Evolutionary conservation across 2,888 invertebrate genomes (phyloP).

Genomic region (Tenthredo amoena): DNA sequence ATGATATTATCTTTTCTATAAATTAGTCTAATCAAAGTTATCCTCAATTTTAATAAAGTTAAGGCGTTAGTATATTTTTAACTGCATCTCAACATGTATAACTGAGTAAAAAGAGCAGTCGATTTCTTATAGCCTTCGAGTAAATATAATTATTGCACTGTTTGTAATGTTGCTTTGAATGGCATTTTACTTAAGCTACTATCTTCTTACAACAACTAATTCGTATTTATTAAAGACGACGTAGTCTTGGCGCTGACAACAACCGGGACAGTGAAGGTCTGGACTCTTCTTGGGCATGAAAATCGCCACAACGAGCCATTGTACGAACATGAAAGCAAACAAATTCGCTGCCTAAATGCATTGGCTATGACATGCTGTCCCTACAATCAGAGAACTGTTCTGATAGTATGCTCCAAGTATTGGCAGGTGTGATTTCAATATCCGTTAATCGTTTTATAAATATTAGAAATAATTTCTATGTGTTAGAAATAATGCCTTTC

Average conservation of each 20-base stretch:
- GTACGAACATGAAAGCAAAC: slow-evolving; percentile 98
- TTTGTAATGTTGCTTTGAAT: slow-evolving; percentile 47
- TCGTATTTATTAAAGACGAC: slow-evolving; percentile 86
- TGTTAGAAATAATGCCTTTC: background rate
- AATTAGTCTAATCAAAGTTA: background rate
- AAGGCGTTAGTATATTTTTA: background rate
- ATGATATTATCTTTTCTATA: background rate
- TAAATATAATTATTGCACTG: slow-evolving; percentile 1
- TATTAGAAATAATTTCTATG: background rate
- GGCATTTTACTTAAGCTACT: background rate
- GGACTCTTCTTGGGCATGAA: slow-evolving; percentile 95
- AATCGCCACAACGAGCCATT: slow-evolving; percentile 92
- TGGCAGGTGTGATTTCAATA: slow-evolving; percentile 87
- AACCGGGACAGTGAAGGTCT: slow-evolving; percentile 97
- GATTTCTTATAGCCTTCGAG: background rate
- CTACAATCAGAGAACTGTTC: slow-evolving; percentile 97
- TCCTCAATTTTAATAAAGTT: background rate
- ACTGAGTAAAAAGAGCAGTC: background rate
- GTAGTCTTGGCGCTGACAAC: slow-evolving; percentile 97
- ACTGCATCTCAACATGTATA: background rate
- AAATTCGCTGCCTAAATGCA: slow-evolving; percentile 96
- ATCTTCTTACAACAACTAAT: slow-evolving; percentile 58
- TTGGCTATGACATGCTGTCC: slow-evolving; percentile 95
- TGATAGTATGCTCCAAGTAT: slow-evolving; percentile 97
- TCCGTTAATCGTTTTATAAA: background rate